A percentile compares a stretch with the other conserved stretches of the same genome.
Evolutionary conservation across 2,113 vertebrate species (phyloP).

Genomic region (Buteo buteo): DNA sequence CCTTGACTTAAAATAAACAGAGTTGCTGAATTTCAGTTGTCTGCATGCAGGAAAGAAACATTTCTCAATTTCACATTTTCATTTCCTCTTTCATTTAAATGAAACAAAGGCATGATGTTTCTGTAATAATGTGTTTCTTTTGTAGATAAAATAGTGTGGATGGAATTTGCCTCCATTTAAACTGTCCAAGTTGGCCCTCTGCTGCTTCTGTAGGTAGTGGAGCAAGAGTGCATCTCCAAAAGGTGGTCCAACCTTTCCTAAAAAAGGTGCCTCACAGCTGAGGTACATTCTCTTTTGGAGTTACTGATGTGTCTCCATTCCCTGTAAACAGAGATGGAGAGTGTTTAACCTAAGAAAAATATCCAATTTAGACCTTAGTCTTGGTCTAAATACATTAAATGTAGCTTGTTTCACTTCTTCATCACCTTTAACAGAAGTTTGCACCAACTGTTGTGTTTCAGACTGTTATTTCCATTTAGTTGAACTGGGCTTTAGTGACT

Average conservation of each 20-base stretch:
- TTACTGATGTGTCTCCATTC: neutral
- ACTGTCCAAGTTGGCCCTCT: neutral
- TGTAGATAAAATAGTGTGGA: neutral
- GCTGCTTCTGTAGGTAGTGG: neutral
- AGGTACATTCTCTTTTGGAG: neutral
- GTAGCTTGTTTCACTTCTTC: neutral
- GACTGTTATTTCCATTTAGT: neutral
- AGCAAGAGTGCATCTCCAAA: fast-evolving
- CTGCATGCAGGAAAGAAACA: neutral
- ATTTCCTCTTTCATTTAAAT: neutral
- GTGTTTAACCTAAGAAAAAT: neutral
- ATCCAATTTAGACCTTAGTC: neutral
- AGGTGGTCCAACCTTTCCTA: neutral
- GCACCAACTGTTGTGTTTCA: neutral
- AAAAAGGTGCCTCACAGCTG: neutral
- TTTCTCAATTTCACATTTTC: neutral
- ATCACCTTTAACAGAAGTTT: neutral
- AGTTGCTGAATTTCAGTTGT: neutral
- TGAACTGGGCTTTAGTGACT: neutral
- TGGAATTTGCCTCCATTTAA: neutral
- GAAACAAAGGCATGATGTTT: neutral
- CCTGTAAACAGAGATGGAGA: neutral
- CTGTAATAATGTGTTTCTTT: neutral
- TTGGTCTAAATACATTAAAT: neutral
- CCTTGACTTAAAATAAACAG: neutral